Evolutionary conservation across 2,888 invertebrate genomes (phyloP), one percentile per base, ranked within the genome.

Genomic region (Ceramica pisi): DNA sequence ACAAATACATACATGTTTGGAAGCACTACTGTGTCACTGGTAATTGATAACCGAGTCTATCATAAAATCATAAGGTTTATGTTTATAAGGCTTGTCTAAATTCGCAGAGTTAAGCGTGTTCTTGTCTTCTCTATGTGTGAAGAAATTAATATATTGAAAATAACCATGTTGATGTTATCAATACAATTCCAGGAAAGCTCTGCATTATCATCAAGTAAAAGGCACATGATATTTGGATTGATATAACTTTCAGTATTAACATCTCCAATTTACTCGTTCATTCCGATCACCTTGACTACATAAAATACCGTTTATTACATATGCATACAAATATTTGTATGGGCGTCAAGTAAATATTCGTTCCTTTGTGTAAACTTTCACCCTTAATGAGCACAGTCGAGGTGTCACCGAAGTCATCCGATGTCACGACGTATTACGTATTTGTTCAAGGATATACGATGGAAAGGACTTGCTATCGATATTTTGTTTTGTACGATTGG

Each of bases 281-380:
- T 14, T 53, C 21, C 6, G 9, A 31, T 9, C 53, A 16, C 10
- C 16, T 62, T 57, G 67, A 57, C 44, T 60, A 67, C 57, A 70
- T 35, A 55, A 71, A 59, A 71, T 76, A 71, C 68, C 67, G 62
- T 80, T 83, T 81, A 71, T 73, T 67, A 77, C 50, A 77, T 80
- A 69, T 75, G 67, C 61, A 56, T 61, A 82, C 66, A 70, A 75
- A 80, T 82, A 81, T 79, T 83, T 83, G 77, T 83, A 82, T 71
- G 60, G 56, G 26, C 63, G 80, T 79, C 77, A 71, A 81, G 87
- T 88, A 88, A 89, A 90, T 88, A 88, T 88, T 86, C 81, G 81
- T 86, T 86, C 85, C 86, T 85, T 87, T 90, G 88, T 88, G 87
- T 90, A 86, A 88, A 89, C 90, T 90, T 90, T 90, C 90, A 90